Evolutionary conservation across 2,113 vertebrate species (phyloP).

Genomic region (Turdus rufiventris): DNA sequence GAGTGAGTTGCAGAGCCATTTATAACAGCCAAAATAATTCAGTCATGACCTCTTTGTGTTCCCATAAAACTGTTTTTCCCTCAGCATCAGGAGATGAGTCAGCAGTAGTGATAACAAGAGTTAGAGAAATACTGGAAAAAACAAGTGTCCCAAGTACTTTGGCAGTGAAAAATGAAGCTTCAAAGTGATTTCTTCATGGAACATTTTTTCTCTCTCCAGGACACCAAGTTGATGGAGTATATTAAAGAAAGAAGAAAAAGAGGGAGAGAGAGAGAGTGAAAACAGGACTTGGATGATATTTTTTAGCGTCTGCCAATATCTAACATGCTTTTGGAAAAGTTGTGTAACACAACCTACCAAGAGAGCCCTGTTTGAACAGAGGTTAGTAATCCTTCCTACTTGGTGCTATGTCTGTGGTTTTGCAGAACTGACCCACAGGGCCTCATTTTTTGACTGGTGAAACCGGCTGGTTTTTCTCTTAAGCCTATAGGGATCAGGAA

Average conservation of each 20-base stretch:
- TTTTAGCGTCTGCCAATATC: slow-evolving; percentile 37
- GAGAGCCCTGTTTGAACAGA: slow-evolving; percentile 4
- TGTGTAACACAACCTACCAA: slow-evolving; percentile 27
- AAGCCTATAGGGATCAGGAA: neutral
- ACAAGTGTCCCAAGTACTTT: slow-evolving; percentile 52
- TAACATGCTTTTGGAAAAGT: slow-evolving; percentile 59
- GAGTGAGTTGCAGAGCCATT: neutral
- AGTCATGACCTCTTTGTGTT: slow-evolving; percentile 39
- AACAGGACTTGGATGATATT: slow-evolving; percentile 55
- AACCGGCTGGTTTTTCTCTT: neutral
- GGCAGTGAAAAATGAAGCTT: slow-evolving; percentile 64
- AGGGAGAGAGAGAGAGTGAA: neutral
- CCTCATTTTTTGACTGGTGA: neutral
- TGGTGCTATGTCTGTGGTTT: slow-evolving; percentile 5
- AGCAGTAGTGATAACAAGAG: slow-evolving; percentile 68
- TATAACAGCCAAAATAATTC: slow-evolving; percentile 57
- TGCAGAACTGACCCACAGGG: neutral
- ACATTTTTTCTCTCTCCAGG: slow-evolving; percentile 58
- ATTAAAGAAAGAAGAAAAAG: slow-evolving; percentile 28
- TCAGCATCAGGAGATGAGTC: slow-evolving; percentile 67
- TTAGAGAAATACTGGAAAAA: slow-evolving; percentile 62
- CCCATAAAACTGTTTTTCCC: slow-evolving; percentile 61
- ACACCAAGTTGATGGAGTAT: slow-evolving; percentile 44
- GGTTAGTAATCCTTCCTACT: slow-evolving; percentile 34
- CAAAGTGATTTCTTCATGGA: slow-evolving; percentile 69